phyloP scores from a whole-genome alignment of 2,797 vertebrate species.

The Anas georgica region DNA sequence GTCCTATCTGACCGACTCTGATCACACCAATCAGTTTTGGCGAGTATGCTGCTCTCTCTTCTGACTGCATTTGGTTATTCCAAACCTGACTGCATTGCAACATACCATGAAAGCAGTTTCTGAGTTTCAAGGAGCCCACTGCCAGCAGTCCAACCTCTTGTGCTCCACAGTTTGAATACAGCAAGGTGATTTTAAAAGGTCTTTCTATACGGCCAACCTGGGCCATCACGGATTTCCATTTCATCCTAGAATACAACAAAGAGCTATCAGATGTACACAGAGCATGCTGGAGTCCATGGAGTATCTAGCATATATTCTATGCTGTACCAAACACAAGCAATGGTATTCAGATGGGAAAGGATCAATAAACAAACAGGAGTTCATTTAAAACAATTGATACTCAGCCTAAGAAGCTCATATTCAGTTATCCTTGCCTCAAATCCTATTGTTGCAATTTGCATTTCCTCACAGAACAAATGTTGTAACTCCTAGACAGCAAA shows the following conservation, averaged over 20 bases:
- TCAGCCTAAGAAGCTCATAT: neutral
- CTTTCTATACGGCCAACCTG: conserved; percentile 80
- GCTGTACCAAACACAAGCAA: neutral
- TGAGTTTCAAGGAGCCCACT: conserved; percentile 84
- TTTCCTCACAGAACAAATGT: neutral
- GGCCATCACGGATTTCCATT: conserved; percentile 82
- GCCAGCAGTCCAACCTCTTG: conserved; percentile 72
- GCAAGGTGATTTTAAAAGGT: conserved; percentile 84
- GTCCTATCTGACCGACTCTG: neutral
- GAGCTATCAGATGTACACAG: neutral
- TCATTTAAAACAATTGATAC: neutral
- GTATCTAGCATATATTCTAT: neutral
- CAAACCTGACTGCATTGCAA: neutral
- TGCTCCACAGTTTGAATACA: conserved; percentile 80
- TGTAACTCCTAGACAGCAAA: neutral
- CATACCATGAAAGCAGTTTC: conserved; percentile 79
- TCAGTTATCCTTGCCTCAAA: neutral
- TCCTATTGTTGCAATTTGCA: neutral
- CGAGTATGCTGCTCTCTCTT: neutral
- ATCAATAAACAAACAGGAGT: neutral
- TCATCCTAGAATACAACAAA: conserved; percentile 56
- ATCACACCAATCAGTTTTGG: neutral
- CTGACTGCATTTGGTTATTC: neutral
- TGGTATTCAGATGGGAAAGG: neutral
- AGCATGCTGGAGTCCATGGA: neutral